These are phyloP conservation scores for Stomorhina lunata DNA, from an alignment of 2,888 invertebrate genomes.

Conservation along the genomic window DNA sequence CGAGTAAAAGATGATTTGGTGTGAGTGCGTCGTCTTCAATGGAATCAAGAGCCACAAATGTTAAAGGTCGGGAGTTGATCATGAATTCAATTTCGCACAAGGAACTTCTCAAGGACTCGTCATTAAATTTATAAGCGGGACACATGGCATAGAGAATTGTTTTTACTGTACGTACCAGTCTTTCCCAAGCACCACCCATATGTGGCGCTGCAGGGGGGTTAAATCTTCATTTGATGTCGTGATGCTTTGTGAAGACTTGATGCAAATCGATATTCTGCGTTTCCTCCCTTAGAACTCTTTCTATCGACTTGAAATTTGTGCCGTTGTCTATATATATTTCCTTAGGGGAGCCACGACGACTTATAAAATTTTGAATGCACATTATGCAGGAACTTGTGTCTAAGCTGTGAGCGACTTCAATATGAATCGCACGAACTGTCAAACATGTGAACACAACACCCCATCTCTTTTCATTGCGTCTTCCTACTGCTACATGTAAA, in stretches of 20 bases:
- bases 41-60: conserved; percentile 7
- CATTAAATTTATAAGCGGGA: conserved; percentile 49
- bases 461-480: background rate
- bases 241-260: background rate
- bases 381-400: conserved; percentile 34
- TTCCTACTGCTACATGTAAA: background rate
- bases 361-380: conserved; percentile 4
- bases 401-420: conserved; percentile 53
- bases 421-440: conserved; percentile 50
- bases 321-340: conserved; percentile 8
- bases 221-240: conserved; percentile 61
- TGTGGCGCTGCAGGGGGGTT: conserved; percentile 61
- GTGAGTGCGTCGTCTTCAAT: background rate
- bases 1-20: conserved; percentile 15
- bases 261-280: background rate
- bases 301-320: background rate
- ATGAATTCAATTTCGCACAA: conserved; percentile 33
- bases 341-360: background rate
- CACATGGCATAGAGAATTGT: conserved; percentile 31
- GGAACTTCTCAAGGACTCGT: conserved; percentile 55
- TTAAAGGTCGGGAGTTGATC: background rate
- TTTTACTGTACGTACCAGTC: conserved; percentile 48
- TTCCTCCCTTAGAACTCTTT: background rate
- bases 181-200: conserved; percentile 58
- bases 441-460: conserved; percentile 56